These are phyloP conservation scores for Regulus satrapa DNA, from an alignment of 2,113 vertebrate genomes.

Conservation along the genomic window DNA sequence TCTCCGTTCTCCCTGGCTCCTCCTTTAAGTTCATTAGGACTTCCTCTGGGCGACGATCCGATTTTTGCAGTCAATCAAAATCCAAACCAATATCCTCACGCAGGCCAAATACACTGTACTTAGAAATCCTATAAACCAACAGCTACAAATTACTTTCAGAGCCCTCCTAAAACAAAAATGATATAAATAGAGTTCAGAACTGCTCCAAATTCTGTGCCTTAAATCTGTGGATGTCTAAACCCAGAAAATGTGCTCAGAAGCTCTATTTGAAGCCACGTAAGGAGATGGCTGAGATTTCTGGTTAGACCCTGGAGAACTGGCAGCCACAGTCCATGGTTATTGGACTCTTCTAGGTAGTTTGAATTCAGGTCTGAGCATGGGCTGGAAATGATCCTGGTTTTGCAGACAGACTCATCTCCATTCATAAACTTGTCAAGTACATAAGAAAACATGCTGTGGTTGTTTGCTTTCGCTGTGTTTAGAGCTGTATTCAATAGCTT, in stretches of 20 bases:
- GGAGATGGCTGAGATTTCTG: not conserved
- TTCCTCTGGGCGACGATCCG: slow-evolving; percentile 23
- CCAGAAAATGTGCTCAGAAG: not conserved
- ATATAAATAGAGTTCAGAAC: slow-evolving; percentile 4
- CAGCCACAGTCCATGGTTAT: not conserved
- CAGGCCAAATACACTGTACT: not conserved
- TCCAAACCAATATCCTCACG: not conserved
- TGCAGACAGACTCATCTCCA: not conserved
- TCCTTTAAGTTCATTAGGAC: not conserved
- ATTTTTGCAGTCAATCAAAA: slow-evolving; percentile 54
- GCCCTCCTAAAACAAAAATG: slow-evolving; percentile 28
- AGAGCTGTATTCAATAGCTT: not conserved
- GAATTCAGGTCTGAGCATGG: not conserved
- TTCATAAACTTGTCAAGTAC: not conserved
- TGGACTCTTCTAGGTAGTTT: not conserved
- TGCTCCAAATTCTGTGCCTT: not conserved
- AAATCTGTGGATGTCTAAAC: not conserved
- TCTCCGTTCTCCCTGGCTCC: not conserved
- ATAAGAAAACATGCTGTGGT: not conserved
- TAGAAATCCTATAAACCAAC: slow-evolving; percentile 19
- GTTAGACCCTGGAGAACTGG: not conserved
- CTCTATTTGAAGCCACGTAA: not conserved
- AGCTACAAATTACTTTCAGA: slow-evolving; percentile 51
- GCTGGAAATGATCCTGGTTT: not conserved
- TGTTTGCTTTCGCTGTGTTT: not conserved